Evolutionary conservation across 2,888 invertebrate species (phyloP), one percentile per base, ranked within the genome.

Genomic region (Saturnia japonica): DNA sequence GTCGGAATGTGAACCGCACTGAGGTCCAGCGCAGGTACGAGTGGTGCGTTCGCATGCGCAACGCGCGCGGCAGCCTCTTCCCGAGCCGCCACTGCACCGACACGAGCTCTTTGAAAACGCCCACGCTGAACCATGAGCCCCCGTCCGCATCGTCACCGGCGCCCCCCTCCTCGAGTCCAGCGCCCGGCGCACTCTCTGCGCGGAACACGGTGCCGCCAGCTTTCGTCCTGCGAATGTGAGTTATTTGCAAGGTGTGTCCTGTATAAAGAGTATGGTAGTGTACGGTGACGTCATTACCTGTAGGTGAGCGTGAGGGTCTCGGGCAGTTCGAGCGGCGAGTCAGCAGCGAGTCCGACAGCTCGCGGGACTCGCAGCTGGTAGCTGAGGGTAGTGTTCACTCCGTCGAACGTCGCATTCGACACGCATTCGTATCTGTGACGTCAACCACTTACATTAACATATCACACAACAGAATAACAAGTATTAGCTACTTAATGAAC

Each of bases 341-440:
- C 74, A 69, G 79, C 75, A 62, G 73, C 67, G 70, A 68, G 22
- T 0, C 72, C 76, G 72, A 43, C 83, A 79, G 77, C 80, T 74
- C 72, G 91, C 74, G 89, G 92, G 75, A 88, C 90, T 14, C 88
- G 88, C 79, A 96, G 94, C 71, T 87, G 82, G 88, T 97, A 97
- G 68, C 92, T 88, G 66, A 97, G 94, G 40, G 95, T 94, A 9
- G 95, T 95, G 80, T 95, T 95, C 73, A 94, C 93, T 12, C 98
- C 98, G 82, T 97, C 96, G 85, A 99, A 98, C 1, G 98, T 98
- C 68, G 97, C 97, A 86, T 97, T 97, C 0, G 97, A 96, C 66
- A 98, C 95, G 88, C 99, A 99, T 91, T 99, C 99, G 89, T 97
- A 98, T 14, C 92, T 91, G 74, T 25, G 22, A 67, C 34, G 34